A percentile compares a stretch with the other conserved stretches of the same genome.
Conservation (phyloP, 2,888 invertebrate species). For the Lucinisca nassula region DNA sequence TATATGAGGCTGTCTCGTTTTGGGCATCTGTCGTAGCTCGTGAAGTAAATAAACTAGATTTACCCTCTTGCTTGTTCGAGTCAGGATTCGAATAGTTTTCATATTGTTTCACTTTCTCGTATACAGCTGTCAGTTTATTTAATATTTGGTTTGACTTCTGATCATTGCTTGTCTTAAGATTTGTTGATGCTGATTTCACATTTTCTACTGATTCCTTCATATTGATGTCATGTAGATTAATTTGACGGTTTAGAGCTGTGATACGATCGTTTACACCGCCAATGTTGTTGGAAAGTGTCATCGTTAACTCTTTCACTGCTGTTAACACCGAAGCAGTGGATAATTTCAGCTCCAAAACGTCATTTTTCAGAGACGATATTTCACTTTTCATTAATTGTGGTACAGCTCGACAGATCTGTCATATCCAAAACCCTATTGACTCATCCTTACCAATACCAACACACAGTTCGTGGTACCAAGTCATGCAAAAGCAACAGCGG, state of each 20-base stretch:
- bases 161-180: background rate
- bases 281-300: background rate
- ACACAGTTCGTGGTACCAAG: background rate
- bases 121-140: background rate
- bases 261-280: background rate
- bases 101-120: background rate
- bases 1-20: too few relatives aligned
- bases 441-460: background rate
- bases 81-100: too few relatives aligned
- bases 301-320: background rate
- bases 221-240: background rate
- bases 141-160: background rate
- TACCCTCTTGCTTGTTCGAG: too few relatives aligned
- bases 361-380: background rate
- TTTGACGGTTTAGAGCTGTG: background rate
- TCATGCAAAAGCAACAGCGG: background rate
- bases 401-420: background rate
- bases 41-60: too few relatives aligned
- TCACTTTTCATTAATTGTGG: background rate
- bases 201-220: background rate
- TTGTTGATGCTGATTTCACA: background rate
- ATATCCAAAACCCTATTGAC: background rate
- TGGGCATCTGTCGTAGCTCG: too few relatives aligned
- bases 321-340: background rate
- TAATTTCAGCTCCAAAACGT: background rate